Conservation (phyloP, 53 echinoderm and acorn worm species). For the Holothuria scabra region DNA sequence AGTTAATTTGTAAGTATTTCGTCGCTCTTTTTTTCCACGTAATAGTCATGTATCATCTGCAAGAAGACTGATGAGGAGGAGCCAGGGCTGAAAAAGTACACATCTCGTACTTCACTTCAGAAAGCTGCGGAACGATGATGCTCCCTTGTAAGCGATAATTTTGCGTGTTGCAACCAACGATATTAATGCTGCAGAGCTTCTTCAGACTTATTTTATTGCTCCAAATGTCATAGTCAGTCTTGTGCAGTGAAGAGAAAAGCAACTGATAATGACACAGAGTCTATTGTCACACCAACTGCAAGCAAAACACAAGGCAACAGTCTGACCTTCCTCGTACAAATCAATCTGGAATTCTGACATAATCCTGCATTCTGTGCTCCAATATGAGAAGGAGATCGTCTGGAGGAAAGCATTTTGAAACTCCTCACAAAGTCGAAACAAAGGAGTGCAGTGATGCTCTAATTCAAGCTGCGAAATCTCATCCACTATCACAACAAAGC, state of each 20-base stretch:
- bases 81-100: conserved; percentile 47
- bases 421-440: conserved; percentile 59
- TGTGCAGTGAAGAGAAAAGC: conserved; percentile 61
- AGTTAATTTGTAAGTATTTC: too few relatives aligned
- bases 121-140: conserved; percentile 43
- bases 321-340: conserved; percentile 57
- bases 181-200: conserved; percentile 38
- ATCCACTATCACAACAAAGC: conserved; percentile 3
- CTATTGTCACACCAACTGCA: neutral
- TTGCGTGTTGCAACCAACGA: conserved; percentile 42
- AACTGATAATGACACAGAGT: neutral
- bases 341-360: conserved; percentile 30
- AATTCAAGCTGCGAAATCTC: conserved; percentile 43
- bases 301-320: conserved; percentile 47
- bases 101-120: conserved; percentile 39
- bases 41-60: conserved; percentile 48
- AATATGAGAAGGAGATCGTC: conserved; percentile 33
- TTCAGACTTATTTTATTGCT: conserved; percentile 59
- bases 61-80: conserved; percentile 38
- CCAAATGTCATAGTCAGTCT: conserved; percentile 49
- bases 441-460: conserved; percentile 46
- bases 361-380: conserved; percentile 43
- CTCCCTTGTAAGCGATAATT: conserved; percentile 36
- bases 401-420: conserved; percentile 25
- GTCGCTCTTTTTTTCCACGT: neutral